Conservation (phyloP, 2,113 vertebrate species). For the Fulica atra region DNA sequence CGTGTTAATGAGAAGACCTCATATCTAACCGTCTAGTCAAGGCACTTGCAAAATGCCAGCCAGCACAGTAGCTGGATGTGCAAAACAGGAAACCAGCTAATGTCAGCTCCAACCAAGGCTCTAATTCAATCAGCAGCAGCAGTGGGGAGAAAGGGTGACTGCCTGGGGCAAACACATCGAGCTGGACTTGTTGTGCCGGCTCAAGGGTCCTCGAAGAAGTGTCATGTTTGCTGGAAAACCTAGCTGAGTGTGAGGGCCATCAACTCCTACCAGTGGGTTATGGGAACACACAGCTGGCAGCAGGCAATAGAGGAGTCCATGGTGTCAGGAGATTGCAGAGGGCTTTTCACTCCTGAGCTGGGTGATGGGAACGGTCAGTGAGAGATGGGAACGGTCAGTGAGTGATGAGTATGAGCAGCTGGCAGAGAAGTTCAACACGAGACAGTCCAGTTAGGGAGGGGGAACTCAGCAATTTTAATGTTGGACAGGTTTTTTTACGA, state of each 20-base stretch:
- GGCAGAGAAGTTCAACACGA: neutral
- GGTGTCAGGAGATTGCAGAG: constrained; percentile 4
- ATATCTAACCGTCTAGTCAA: constrained; percentile 15
- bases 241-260: neutral
- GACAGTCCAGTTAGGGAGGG: neutral
- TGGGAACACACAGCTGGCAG: neutral
- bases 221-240: neutral
- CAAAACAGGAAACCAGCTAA: constrained; percentile 33
- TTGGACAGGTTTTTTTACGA: neutral
- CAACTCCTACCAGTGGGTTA: neutral
- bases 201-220: neutral
- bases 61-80: constrained; percentile 57
- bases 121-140: neutral
- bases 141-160: neutral
- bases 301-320: neutral
- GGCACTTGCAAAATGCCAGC: constrained; percentile 51
- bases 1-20: constrained; percentile 53
- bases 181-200: too few relatives aligned
- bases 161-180: neutral
- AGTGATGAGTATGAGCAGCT: constrained; percentile 46
- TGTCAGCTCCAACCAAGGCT: neutral
- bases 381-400: neutral
- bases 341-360: constrained; percentile 27
- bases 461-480: constrained; percentile 45
- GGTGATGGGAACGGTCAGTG: neutral